These are phyloP conservation scores for Osmerus mordax DNA, from an alignment of 2,113 vertebrate species.

Conservation along the genomic window DNA sequence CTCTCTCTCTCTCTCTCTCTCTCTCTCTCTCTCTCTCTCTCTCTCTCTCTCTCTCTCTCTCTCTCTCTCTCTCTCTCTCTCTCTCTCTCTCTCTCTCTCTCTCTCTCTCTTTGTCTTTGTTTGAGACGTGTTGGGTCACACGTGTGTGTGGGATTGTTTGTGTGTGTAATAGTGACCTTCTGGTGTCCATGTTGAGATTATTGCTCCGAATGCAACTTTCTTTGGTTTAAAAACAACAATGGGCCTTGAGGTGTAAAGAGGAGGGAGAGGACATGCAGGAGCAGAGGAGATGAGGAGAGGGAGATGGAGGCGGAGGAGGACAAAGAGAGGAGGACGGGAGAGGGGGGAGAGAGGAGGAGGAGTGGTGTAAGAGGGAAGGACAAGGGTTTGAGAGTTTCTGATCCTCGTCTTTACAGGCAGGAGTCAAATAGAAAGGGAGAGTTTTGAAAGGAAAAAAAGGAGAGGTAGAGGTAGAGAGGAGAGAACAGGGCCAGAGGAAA, in stretches of 20 bases:
- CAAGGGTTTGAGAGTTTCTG: not conserved
- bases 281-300: not conserved
- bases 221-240: slow-evolving; percentile 74
- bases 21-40: too few species aligned
- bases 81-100: slow-evolving; percentile 58
- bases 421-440: too few species aligned
- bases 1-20: too few species aligned
- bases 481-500: too few species aligned
- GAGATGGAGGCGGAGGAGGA: not conserved
- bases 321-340: not conserved
- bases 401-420: too few species aligned
- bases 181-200: slow-evolving; percentile 60
- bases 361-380: not conserved
- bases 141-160: slow-evolving; percentile 4
- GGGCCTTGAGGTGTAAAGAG: slow-evolving; percentile 42
- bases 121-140: not conserved
- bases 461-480: too few species aligned
- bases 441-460: too few species aligned
- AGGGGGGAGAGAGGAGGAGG: not conserved
- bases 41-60: too few species aligned
- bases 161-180: slow-evolving; percentile 63
- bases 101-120: slow-evolving; percentile 36
- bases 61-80: too few species aligned
- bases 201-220: slow-evolving; percentile 70
- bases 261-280: not conserved